Conservation (phyloP, 2,113 vertebrate genomes). For the Ciconia boyciana region DNA sequence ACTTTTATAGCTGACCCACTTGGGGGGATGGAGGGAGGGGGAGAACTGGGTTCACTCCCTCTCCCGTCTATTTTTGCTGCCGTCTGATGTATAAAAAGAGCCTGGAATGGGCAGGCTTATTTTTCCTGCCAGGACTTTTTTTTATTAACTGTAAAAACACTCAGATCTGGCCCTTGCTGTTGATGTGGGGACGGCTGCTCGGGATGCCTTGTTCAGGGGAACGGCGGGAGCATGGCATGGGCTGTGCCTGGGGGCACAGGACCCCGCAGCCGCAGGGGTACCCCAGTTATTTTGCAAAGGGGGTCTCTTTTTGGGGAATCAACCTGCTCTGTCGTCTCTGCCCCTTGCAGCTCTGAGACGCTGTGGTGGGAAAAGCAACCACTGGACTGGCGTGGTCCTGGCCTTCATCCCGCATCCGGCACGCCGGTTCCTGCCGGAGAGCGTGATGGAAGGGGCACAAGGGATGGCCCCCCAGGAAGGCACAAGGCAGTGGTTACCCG, state of each 20-base stretch:
- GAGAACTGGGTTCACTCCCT: constrained; percentile 62
- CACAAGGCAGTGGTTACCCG: background rate
- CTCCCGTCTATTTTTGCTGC: constrained; percentile 58
- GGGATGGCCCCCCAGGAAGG: background rate
- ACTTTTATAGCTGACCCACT: constrained; percentile 67
- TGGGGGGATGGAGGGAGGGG: constrained; percentile 55
- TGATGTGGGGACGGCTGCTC: background rate
- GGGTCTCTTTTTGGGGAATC: background rate
- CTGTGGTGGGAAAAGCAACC: background rate
- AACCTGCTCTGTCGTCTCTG: background rate
- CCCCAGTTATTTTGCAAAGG: accelerated
- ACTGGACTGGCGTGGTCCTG: accelerated
- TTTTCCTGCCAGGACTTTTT: constrained; percentile 48
- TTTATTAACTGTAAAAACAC: constrained; percentile 55
- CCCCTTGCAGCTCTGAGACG: background rate
- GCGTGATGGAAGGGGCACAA: background rate
- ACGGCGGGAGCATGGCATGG: accelerated
- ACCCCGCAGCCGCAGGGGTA: background rate
- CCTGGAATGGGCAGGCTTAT: constrained; percentile 56
- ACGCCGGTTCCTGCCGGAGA: background rate
- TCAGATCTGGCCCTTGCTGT: constrained; percentile 47
- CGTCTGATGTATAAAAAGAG: constrained; percentile 58
- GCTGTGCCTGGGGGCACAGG: background rate
- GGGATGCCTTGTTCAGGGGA: background rate
- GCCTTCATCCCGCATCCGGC: background rate